Percentiles rank a stretch among this genome's conserved stretches.
These are phyloP conservation scores for Paracyclopina nana DNA, from an alignment of 1,140 invertebrate genomes.

Conservation along the genomic window DNA sequence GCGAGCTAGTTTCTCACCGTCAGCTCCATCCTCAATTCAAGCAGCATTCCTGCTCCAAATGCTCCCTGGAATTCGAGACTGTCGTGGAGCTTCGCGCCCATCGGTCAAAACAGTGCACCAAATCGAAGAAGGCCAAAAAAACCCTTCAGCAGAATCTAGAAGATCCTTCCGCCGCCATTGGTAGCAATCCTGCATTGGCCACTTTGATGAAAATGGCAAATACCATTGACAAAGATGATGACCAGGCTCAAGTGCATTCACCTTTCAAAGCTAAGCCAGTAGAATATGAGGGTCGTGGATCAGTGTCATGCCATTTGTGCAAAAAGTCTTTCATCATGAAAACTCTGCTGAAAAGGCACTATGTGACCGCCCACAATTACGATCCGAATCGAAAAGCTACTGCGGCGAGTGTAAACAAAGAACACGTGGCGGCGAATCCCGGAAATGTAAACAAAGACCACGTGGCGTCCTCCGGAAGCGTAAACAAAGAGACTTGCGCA, in stretches of 20 bases:
- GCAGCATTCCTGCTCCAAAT: constrained; percentile 5
- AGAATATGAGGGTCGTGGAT: constrained; percentile 10
- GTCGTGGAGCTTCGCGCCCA: constrained; percentile 5
- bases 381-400: background rate
- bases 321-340: constrained; percentile 8
- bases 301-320: constrained; percentile 9
- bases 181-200: background rate
- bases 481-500: background rate
- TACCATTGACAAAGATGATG: background rate
- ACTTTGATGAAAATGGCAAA: background rate
- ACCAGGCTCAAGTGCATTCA: too few relatives aligned
- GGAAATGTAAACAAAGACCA: background rate
- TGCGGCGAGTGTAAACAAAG: background rate
- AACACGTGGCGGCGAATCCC: background rate
- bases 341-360: constrained; percentile 1
- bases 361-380: constrained; percentile 5
- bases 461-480: background rate
- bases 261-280: background rate
- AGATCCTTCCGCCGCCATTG: background rate
- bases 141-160: too few relatives aligned
- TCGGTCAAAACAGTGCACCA: background rate
- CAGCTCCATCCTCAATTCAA: constrained; percentile 10
- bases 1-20: constrained; percentile 7
- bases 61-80: constrained; percentile 1
- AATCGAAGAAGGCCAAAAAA: background rate